These are phyloP conservation scores for Trichopria drosophilae DNA, from an alignment of 2,888 invertebrate genomes.

Conservation along the genomic window DNA sequence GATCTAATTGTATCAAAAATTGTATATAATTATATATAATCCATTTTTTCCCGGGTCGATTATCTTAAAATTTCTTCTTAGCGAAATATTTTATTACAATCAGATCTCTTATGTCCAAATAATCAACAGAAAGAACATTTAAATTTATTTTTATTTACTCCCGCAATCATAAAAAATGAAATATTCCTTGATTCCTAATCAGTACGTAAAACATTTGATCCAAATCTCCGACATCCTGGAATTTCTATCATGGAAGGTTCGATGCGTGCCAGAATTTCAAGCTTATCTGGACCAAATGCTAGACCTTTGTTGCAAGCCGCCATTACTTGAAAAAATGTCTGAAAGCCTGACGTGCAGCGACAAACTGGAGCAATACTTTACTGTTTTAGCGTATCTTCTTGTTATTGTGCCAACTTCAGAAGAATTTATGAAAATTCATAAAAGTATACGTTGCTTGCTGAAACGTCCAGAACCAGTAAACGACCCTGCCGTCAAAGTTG, in stretches of 20 bases:
- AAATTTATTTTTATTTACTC: too few relatives aligned
- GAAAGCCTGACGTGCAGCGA: constrained; percentile 41
- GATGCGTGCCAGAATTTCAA: constrained; percentile 39
- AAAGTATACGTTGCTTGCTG: constrained; percentile 40
- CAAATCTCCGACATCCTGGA: constrained; percentile 50
- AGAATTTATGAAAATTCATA: constrained; percentile 34
- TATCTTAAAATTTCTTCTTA: not conserved
- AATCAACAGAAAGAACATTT: too few relatives aligned
- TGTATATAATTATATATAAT: too few relatives aligned
- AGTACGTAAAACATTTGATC: constrained; percentile 53
- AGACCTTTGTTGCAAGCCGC: constrained; percentile 47
- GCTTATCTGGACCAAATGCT: constrained; percentile 47
- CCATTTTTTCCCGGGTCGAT: too few relatives aligned
- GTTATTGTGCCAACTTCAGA: constrained; percentile 40
- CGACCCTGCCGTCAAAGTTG: constrained; percentile 35
- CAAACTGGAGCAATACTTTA: constrained; percentile 52
- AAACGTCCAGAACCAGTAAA: constrained; percentile 13
- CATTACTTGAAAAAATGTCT: constrained; percentile 47
- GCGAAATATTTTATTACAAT: too few relatives aligned
- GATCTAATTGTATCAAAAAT: too few relatives aligned
- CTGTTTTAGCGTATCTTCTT: constrained; percentile 49
- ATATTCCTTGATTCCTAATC: too few relatives aligned
- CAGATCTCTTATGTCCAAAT: too few relatives aligned
- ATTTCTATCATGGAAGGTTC: constrained; percentile 43
- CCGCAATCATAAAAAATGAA: too few relatives aligned